Evolutionary conservation across 1,140 invertebrate genomes (phyloP).

Genomic region (Linepithema humile): DNA sequence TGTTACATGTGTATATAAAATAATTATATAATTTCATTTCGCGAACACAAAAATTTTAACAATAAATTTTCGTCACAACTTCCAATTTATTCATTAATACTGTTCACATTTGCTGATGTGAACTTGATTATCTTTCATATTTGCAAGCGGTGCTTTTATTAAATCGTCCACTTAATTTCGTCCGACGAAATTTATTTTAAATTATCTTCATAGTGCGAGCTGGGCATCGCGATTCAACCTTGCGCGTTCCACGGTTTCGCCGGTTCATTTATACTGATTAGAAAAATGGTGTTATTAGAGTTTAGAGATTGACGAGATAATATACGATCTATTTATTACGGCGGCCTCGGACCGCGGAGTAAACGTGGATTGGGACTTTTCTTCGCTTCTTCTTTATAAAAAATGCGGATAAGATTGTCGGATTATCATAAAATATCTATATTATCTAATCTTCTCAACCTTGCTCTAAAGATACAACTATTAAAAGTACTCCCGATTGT

Average conservation of each 20-base stretch:
- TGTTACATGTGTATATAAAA: not conserved
- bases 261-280: constrained; percentile 78
- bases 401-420: not conserved
- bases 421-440: not conserved
- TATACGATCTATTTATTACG: constrained; percentile 79
- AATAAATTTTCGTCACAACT: no score
- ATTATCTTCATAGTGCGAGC: not conserved
- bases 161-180: no score
- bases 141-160: no score
- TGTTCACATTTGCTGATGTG: no score
- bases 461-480: not conserved
- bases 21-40: not conserved
- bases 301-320: constrained; percentile 73
- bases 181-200: no score
- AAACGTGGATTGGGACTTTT: constrained; percentile 65
- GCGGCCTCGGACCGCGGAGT: constrained; percentile 70
- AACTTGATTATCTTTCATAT: no score
- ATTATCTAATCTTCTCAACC: not conserved
- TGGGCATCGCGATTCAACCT: not conserved
- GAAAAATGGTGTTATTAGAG: constrained; percentile 74
- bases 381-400: not conserved
- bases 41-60: no score
- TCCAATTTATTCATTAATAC: no score
- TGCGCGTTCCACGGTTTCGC: constrained; percentile 48
- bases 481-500: not conserved